These are phyloP conservation scores for Drosophila diplacantha DNA, from an alignment of 2,888 invertebrate species.

Conservation along the genomic window DNA sequence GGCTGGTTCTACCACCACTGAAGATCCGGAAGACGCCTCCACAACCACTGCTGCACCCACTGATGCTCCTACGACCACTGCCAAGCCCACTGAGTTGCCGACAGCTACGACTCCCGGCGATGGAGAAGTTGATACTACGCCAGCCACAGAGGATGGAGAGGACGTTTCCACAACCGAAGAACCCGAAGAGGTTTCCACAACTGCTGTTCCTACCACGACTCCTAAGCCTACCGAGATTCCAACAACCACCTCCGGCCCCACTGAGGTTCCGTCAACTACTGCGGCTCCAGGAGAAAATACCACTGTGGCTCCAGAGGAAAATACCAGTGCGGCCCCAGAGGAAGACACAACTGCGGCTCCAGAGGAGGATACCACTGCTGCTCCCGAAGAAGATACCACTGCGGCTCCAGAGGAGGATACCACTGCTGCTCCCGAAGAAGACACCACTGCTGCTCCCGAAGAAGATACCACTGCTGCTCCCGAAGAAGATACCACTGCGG, in stretches of 20 bases:
- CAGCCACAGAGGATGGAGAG: background rate
- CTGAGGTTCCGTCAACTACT: slow-evolving; percentile 15
- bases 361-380: slow-evolving; percentile 5
- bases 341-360: background rate
- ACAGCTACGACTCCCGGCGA: background rate
- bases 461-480: background rate
- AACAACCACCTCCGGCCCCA: background rate
- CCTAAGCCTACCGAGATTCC: background rate
- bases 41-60: slow-evolving; percentile 8
- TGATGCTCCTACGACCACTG: slow-evolving; percentile 12
- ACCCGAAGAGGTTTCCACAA: background rate
- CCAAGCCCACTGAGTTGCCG: background rate
- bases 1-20: background rate
- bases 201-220: background rate
- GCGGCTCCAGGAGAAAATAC: slow-evolving; percentile 7
- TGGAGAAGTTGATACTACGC: background rate
- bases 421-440: slow-evolving; percentile 2
- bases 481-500: background rate
- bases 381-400: slow-evolving; percentile 2
- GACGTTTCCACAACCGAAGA: background rate
- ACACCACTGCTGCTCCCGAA: slow-evolving; percentile 7
- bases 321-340: slow-evolving; percentile 14
- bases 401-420: background rate
- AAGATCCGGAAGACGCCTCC: background rate
- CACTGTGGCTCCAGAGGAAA: slow-evolving; percentile 10